Evolutionary conservation across 64 coral and sea anemone species (phyloP).

Genomic region (Porites australiensis): DNA sequence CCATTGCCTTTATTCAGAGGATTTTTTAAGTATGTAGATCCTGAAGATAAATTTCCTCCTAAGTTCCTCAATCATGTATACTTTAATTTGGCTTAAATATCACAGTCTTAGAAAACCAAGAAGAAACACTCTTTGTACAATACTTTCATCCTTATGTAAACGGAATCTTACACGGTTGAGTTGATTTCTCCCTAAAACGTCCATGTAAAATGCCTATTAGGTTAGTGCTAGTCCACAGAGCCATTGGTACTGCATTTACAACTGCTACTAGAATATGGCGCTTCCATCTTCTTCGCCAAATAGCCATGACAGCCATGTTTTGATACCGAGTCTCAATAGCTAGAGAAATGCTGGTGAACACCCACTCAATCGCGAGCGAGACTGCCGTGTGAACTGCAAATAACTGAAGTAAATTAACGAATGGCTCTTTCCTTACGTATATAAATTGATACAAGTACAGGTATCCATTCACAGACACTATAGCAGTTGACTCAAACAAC

Average conservation of each 20-base stretch:
- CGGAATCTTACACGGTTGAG: not conserved
- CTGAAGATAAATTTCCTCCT: too few relatives aligned
- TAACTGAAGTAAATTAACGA: not conserved
- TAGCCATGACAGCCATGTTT: constrained; percentile 24
- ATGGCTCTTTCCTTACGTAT: not conserved
- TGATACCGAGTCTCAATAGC: constrained; percentile 1
- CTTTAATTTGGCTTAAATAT: too few relatives aligned
- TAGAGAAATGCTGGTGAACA: not conserved
- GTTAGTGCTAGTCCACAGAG: not conserved
- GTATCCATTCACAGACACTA: not conserved
- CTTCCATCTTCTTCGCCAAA: constrained; percentile 16
- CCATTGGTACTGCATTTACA: not conserved
- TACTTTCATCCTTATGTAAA: not conserved
- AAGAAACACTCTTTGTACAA: too few relatives aligned
- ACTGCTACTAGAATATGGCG: not conserved
- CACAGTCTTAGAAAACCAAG: too few relatives aligned
- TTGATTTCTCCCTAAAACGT: not conserved
- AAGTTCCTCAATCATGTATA: too few relatives aligned
- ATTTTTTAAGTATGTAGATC: too few relatives aligned
- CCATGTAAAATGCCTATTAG: not conserved
- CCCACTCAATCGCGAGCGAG: not conserved
- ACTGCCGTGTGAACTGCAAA: not conserved
- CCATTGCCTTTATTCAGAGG: too few relatives aligned
- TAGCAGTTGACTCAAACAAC: constrained; percentile 18
- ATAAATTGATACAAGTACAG: not conserved